Evolutionary conservation across 23 tunicate genomes (phyloP).

Genomic region (Pegea sp.): DNA sequence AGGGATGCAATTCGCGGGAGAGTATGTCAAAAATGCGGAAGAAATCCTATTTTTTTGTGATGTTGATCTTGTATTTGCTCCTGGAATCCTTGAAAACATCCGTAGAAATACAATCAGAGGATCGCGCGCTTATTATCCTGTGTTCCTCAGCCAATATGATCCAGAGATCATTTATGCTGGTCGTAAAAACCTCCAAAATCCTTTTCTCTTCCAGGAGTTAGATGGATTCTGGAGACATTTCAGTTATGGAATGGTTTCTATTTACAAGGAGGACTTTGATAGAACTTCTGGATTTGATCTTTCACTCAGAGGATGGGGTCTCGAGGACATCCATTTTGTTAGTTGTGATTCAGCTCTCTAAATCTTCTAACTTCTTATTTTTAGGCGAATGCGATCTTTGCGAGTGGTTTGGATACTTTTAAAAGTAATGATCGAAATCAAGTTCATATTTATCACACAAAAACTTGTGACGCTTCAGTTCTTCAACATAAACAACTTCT

Average conservation of each 20-base stretch:
- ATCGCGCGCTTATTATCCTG: slow-evolving; percentile 61
- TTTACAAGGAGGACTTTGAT: slow-evolving; percentile 66
- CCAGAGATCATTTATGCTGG: slow-evolving; percentile 39
- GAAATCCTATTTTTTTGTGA: slow-evolving; percentile 80
- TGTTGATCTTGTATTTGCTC: slow-evolving; percentile 59
- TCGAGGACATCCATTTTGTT: slow-evolving; percentile 74
- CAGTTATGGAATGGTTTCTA: slow-evolving; percentile 83
- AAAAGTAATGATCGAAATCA: background rate
- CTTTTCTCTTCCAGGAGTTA: slow-evolving; percentile 32
- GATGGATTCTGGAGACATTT: slow-evolving; percentile 83
- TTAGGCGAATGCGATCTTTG: slow-evolving; percentile 1
- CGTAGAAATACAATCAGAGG: slow-evolving; percentile 51
- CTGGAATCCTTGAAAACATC: slow-evolving; percentile 35
- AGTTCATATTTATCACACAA: background rate
- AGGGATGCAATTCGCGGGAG: slow-evolving; percentile 29
- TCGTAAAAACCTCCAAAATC: slow-evolving; percentile 4
- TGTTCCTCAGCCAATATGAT: slow-evolving; percentile 84
- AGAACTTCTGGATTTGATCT: slow-evolving; percentile 50
- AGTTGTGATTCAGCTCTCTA: slow-evolving; percentile 3
- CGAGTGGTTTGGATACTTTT: background rate
- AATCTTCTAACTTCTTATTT: background rate
- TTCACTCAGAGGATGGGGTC: slow-evolving; percentile 60
- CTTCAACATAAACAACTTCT: background rate
- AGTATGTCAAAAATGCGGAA: slow-evolving; percentile 3
- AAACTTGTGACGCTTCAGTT: background rate